These are phyloP conservation scores for Empidonax traillii DNA, from an alignment of 2,113 vertebrate species.

Conservation along the genomic window DNA sequence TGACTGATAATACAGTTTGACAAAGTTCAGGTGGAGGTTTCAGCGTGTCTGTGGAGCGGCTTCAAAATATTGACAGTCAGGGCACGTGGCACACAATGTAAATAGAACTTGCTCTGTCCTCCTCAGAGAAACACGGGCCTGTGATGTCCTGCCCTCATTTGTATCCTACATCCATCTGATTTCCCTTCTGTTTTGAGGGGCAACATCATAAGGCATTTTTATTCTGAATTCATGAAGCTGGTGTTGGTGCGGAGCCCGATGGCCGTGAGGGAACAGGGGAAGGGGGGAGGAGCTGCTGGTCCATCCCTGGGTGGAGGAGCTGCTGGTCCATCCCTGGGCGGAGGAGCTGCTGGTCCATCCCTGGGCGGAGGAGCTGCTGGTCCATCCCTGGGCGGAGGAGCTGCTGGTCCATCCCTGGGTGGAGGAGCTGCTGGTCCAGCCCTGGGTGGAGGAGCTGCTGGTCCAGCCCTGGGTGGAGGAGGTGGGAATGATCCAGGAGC, in stretches of 20 bases:
- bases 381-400: too few relatives aligned
- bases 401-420: too few relatives aligned
- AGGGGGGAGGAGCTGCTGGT: rapidly evolving
- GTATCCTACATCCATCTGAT: background rate
- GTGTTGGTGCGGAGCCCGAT: rapidly evolving
- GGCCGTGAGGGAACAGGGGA: rapidly evolving
- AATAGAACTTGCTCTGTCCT: background rate
- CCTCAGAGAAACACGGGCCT: background rate
- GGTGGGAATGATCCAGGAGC: background rate
- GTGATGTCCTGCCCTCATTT: background rate
- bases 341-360: too few relatives aligned
- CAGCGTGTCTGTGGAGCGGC: rapidly evolving
- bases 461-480: rapidly evolving
- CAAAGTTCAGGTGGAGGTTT: constrained; percentile 25
- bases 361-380: too few relatives aligned
- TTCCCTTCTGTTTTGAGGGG: background rate
- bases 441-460: background rate
- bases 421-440: too few relatives aligned
- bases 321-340: too few relatives aligned
- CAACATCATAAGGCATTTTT: background rate
- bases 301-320: too few relatives aligned
- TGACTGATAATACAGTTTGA: background rate
- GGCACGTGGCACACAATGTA: background rate
- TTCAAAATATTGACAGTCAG: constrained; percentile 3
- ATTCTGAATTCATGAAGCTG: background rate